Evolutionary conservation across 2,797 vertebrate genomes (phyloP).

Genomic region (Dryobates pubescens): DNA sequence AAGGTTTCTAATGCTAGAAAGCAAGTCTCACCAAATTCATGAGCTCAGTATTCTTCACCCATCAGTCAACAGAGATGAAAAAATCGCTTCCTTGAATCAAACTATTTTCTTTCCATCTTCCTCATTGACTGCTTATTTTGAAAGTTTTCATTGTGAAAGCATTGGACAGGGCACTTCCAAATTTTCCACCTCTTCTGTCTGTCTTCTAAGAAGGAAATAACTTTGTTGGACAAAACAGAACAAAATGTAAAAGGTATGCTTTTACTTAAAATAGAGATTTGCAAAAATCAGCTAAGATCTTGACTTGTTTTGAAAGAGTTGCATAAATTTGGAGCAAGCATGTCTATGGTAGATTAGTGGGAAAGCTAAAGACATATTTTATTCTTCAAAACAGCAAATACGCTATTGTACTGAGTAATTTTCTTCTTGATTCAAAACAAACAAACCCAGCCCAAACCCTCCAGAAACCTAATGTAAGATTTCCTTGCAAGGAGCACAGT

Average conservation of each 20-base stretch:
- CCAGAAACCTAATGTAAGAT: background rate
- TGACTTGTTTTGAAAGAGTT: slow-evolving; percentile 6
- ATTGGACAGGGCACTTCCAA: background rate
- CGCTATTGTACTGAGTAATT: background rate
- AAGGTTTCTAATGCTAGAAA: slow-evolving; percentile 9
- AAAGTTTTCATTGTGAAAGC: background rate
- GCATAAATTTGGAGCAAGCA: background rate
- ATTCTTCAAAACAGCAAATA: background rate
- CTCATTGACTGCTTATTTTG: background rate
- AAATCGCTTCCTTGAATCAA: background rate
- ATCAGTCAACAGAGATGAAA: background rate
- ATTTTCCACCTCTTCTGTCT: background rate
- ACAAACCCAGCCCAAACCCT: background rate
- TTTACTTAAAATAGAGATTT: background rate
- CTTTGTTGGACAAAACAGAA: background rate
- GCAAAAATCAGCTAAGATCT: background rate
- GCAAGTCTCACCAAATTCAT: background rate
- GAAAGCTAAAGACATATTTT: background rate
- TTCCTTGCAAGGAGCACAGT: background rate
- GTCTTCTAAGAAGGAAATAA: background rate
- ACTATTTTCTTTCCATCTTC: background rate
- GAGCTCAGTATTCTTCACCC: background rate
- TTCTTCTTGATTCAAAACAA: background rate
- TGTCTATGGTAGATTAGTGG: background rate
- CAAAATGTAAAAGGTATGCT: background rate